Percentiles rank a stretch among this genome's conserved stretches.
These are phyloP conservation scores for Saccostrea echinata DNA, from an alignment of 1,140 invertebrate genomes.

Conservation along the genomic window DNA sequence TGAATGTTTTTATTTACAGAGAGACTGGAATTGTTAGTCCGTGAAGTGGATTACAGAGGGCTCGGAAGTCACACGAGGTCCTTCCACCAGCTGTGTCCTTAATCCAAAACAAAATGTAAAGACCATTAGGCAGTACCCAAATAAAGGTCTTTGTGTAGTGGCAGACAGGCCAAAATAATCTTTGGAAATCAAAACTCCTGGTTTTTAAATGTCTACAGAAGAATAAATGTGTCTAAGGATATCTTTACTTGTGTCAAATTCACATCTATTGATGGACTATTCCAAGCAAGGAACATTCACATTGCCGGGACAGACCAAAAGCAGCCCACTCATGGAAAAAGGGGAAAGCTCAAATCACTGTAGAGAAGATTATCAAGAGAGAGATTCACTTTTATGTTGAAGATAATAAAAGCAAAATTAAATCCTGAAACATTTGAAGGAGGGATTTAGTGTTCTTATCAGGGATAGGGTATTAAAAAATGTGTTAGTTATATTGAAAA, in stretches of 20 bases:
- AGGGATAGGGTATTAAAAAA: slow-evolving; percentile 23
- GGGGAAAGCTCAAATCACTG: neutral
- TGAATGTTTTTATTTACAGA: slow-evolving; percentile 5
- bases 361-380: neutral
- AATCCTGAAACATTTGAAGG: slow-evolving; percentile 4
- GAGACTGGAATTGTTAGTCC: neutral
- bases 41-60: neutral
- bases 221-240: neutral
- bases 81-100: neutral
- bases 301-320: neutral
- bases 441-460: slow-evolving; percentile 9
- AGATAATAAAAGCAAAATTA: slow-evolving; percentile 4
- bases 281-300: neutral
- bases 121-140: neutral
- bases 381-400: neutral
- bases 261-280: neutral
- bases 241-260: slow-evolving; percentile 14
- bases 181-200: neutral
- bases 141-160: neutral
- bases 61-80: neutral
- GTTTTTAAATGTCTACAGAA: slow-evolving; percentile 28
- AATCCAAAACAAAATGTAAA: neutral
- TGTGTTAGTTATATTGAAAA: slow-evolving; percentile 29
- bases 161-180: slow-evolving; percentile 7
- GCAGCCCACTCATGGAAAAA: neutral